Conservation (phyloP, 2,113 vertebrate genomes). For the Casuarius casuarius region DNA sequence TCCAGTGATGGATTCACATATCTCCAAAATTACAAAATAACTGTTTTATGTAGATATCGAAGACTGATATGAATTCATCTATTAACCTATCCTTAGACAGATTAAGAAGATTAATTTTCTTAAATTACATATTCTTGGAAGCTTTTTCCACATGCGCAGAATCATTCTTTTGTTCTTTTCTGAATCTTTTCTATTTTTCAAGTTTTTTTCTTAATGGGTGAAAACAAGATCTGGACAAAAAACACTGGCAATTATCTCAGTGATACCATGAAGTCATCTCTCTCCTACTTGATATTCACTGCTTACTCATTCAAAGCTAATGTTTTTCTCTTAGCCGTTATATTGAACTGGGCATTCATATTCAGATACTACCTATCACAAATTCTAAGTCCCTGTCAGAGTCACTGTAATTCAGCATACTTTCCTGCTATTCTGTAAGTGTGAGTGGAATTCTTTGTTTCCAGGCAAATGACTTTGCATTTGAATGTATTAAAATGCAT, state of each 20-base stretch:
- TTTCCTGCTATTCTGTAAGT: not conserved
- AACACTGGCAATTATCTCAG: conserved; percentile 38
- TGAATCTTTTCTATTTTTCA: not conserved
- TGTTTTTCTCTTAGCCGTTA: conserved; percentile 34
- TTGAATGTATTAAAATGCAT: conserved; percentile 17
- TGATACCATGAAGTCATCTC: conserved; percentile 40
- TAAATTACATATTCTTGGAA: not conserved
- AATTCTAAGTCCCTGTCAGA: conserved; percentile 42
- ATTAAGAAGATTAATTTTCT: not conserved
- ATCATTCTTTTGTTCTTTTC: not conserved
- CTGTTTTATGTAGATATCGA: not conserved
- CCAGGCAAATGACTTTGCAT: conserved; percentile 22
- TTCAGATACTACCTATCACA: conserved; percentile 7
- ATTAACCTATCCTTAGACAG: not conserved
- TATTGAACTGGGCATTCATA: conserved; percentile 16
- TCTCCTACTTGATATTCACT: conserved; percentile 50
- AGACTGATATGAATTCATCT: not conserved
- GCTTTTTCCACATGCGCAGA: not conserved
- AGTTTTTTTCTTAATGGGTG: not conserved
- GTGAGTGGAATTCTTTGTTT: conserved; percentile 38
- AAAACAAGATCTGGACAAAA: conserved; percentile 18
- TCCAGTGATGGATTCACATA: not conserved
- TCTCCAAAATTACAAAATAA: not conserved
- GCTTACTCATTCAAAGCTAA: conserved; percentile 58
- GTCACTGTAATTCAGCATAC: conserved; percentile 43